Evolutionary conservation across 1,140 invertebrate species (phyloP).

Genomic region (Polypedilum pembai): DNA sequence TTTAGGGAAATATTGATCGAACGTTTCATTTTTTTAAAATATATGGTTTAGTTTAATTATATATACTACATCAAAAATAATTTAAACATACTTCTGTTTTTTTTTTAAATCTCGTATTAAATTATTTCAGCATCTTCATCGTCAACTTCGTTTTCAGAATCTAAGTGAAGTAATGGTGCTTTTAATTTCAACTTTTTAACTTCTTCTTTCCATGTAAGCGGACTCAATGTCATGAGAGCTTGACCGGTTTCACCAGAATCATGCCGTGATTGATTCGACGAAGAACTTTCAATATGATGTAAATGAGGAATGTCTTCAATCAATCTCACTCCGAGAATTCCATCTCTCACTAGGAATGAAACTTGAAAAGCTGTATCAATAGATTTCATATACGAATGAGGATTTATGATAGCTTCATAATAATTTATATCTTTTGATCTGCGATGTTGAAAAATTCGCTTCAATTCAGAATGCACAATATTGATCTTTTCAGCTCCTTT

Average conservation of each 20-base stretch:
- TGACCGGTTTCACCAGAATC: not conserved
- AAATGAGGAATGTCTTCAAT: constrained; percentile 34
- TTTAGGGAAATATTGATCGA: too few species aligned
- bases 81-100: too few species aligned
- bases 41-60: too few species aligned
- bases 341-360: constrained; percentile 37
- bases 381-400: constrained; percentile 36
- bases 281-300: constrained; percentile 15
- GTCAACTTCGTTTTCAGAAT: not conserved
- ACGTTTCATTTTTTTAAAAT: too few species aligned
- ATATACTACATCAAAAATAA: too few species aligned
- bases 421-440: constrained; percentile 36
- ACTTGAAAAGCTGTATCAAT: constrained; percentile 37
- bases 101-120: too few species aligned
- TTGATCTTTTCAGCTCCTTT: constrained; percentile 32
- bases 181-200: not conserved
- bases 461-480: constrained; percentile 34
- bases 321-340: constrained; percentile 33
- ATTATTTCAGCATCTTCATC: not conserved
- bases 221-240: not conserved
- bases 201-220: not conserved
- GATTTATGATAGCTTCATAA: constrained; percentile 37
- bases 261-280: not conserved
- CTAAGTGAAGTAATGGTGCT: not conserved
- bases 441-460: constrained; percentile 29